phyloP scores from a whole-genome alignment of 2,797 vertebrate genomes.

The Acanthiza pusilla region DNA sequence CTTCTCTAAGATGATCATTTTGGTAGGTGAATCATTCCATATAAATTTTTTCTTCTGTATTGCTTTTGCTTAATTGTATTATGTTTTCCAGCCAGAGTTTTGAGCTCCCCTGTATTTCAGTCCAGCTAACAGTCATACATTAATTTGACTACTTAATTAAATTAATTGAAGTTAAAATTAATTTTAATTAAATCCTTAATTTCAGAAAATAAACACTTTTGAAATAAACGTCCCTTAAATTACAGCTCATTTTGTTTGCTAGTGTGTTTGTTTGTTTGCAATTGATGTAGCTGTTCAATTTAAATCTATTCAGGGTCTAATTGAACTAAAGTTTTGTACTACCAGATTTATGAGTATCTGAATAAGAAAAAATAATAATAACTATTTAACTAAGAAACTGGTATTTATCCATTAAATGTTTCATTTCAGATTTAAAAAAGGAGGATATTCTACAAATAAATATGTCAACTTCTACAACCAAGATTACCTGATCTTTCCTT shows the following conservation, averaged over 20 bases:
- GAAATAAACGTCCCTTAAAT: not conserved
- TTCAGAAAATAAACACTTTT: not conserved
- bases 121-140: not conserved
- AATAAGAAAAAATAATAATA: not conserved
- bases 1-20: not conserved
- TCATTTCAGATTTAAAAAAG: not conserved
- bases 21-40: fast-evolving
- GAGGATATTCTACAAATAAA: not conserved
- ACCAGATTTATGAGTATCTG: not conserved
- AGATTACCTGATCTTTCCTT: not conserved
- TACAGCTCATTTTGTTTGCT: not conserved
- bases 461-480: not conserved
- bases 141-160: not conserved
- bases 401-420: not conserved
- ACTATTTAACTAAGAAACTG: not conserved
- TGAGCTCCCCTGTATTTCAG: not conserved
- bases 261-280: not conserved
- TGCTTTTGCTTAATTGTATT: not conserved
- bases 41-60: not conserved
- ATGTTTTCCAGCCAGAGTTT: not conserved
- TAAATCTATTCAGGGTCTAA: not conserved
- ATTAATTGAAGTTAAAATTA: not conserved
- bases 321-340: not conserved
- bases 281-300: not conserved
- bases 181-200: not conserved